These are phyloP conservation scores for Pogonophryne albipinna DNA, from an alignment of 2,797 vertebrate genomes.

Conservation along the genomic window DNA sequence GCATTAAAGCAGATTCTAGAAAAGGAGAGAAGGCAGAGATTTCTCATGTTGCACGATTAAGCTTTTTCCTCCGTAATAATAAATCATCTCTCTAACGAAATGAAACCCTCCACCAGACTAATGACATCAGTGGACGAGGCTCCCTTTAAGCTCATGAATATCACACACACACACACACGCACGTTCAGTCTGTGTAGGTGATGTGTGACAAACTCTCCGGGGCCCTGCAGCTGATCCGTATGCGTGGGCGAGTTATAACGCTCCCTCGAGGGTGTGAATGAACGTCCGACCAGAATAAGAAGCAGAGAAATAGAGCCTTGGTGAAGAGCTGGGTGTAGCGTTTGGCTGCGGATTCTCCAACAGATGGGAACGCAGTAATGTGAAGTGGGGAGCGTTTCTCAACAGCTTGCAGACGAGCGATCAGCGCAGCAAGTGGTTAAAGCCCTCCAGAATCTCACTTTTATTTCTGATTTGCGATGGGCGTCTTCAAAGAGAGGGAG, in stretches of 20 bases:
- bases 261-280: conserved; percentile 61
- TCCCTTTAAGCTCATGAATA: conserved; percentile 8
- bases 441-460: conserved; percentile 69
- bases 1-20: background rate
- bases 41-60: background rate
- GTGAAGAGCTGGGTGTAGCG: conserved; percentile 48
- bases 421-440: conserved; percentile 68
- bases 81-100: background rate
- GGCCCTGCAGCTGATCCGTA: conserved; percentile 46
- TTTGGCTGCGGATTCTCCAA: conserved; percentile 63
- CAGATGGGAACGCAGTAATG: conserved; percentile 73
- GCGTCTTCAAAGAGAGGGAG: conserved; percentile 43
- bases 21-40: background rate
- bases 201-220: conserved; percentile 27
- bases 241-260: conserved; percentile 41
- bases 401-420: conserved; percentile 63
- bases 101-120: conserved; percentile 19
- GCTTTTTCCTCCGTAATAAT: background rate
- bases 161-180: too few relatives aligned
- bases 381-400: conserved; percentile 57
- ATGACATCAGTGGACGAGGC: conserved; percentile 33
- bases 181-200: conserved; percentile 37
- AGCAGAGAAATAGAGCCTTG: background rate
- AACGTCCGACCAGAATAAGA: conserved; percentile 22
- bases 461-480: conserved; percentile 57